Evolutionary conservation across 2,888 invertebrate species (phyloP).

Genomic region (Hirtodrosophila histrioides): DNA sequence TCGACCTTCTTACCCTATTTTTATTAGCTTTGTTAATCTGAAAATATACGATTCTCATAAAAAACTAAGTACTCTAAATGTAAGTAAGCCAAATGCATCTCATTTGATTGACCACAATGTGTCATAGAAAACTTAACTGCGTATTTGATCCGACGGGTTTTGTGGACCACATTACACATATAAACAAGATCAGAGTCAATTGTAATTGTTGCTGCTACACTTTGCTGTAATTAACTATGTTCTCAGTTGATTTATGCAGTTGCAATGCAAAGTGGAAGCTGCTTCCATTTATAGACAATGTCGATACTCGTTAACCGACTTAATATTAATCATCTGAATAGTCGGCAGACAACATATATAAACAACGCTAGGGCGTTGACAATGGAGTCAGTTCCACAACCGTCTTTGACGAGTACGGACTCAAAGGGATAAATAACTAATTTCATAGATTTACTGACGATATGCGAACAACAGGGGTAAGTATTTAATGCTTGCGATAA

Average conservation of each 20-base stretch:
- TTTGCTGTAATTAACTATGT: conserved; percentile 60
- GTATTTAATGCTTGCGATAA: conserved; percentile 19
- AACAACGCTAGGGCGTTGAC: conserved; percentile 54
- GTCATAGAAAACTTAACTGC: conserved; percentile 32
- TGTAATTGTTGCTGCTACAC: conserved; percentile 46
- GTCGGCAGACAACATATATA: conserved; percentile 48
- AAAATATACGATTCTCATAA: no score
- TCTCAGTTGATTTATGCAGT: conserved; percentile 63
- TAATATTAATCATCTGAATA: conserved; percentile 48
- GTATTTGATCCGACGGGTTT: conserved; percentile 36
- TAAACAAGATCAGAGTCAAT: conserved; percentile 46
- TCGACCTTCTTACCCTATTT: no score
- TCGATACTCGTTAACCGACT: conserved; percentile 13
- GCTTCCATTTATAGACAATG: conserved; percentile 71
- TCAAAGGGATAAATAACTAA: conserved; percentile 20
- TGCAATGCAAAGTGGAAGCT: conserved; percentile 44
- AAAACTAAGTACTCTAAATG: no score
- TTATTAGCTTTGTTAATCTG: no score
- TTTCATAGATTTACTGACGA: conserved; percentile 10
- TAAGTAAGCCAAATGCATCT: neutral
- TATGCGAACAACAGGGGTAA: conserved; percentile 56
- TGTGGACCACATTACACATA: conserved; percentile 29
- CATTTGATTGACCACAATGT: no score
- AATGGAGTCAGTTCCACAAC: conserved; percentile 55
- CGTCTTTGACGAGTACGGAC: conserved; percentile 36